Evolutionary conservation across 1,140 invertebrate species (phyloP), one percentile per base, ranked within the genome.

Genomic region (Odontomachus brunneus): DNA sequence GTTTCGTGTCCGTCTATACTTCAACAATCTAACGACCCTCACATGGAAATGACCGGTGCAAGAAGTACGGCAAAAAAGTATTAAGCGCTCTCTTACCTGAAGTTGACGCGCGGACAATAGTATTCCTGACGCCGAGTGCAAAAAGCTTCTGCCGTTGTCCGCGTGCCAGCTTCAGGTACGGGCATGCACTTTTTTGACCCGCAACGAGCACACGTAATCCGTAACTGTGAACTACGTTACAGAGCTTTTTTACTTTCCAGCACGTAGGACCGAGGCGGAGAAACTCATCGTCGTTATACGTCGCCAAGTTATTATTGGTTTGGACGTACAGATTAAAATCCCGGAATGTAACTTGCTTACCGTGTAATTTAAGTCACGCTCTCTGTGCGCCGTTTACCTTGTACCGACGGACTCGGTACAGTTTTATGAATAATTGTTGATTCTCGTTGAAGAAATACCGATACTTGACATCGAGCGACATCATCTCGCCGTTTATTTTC

Each of bases 81-180:
- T 87, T 83, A 83, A 86, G 63, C 66, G 72, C 53, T 67, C 84
- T 87, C 67, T 73, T 73, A 38, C 55, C 81, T 86, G 86, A 86
- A 86, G 82, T 80, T 86, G 86, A 86, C 86, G 44, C 67, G 73
- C 59, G 62, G 69, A 87, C 85, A 88, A 88, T 87, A 63, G 82
- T 67, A 48, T 63, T 44, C 24, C 81, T 22, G 57, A 12, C 55
- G 51, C 44, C 44, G 59, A 33, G 22, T 14, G 63, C 65, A 88
- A 87, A 86, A 88, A 84, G 55, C 49, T 67, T 62, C 22, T 55
- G 57, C 55, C 55, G 86, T 87, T 87, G 80, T 87, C 72, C 73
- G 66, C 63, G 82, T 88, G 86, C 86, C 85, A 88, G 69, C 85
- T 87, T 88, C 86, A 88, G 86, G 62, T 81, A 83, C 74, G 24